Percentiles rank a stretch among this genome's conserved stretches.
Conservation (phyloP, 2,888 invertebrate genomes). For the Chelonus formosanus region DNA sequence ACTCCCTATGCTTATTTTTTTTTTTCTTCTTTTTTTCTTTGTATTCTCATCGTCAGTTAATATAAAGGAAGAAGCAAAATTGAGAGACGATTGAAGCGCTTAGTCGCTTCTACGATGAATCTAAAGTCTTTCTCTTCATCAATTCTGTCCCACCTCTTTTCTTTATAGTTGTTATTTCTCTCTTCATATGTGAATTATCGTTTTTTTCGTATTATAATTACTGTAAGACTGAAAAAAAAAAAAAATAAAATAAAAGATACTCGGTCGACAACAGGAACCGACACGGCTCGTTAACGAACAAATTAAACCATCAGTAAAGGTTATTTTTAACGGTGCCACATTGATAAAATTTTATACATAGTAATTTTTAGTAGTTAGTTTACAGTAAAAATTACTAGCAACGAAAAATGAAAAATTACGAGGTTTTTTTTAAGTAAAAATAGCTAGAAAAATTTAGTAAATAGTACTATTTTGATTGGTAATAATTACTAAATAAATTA, state of each 20-base stretch:
- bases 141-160: constrained; percentile 5
- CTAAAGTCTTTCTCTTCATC: constrained; percentile 10
- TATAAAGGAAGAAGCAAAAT: constrained; percentile 3
- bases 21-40: neutral
- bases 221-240: constrained; percentile 5
- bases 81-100: constrained; percentile 26
- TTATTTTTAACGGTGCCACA: constrained; percentile 26
- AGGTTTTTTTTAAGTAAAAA: no score
- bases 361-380: constrained; percentile 7
- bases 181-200: constrained; percentile 29
- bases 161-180: neutral
- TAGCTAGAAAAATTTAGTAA: no score
- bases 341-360: neutral
- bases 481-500: no score
- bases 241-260: neutral
- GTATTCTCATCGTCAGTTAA: constrained; percentile 7
- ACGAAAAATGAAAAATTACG: no score
- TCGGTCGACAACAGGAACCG: constrained; percentile 8
- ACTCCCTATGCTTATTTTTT: constrained; percentile 17
- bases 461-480: no score
- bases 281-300: constrained; percentile 31
- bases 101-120: constrained; percentile 26
- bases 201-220: constrained; percentile 26
- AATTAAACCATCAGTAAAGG: constrained; percentile 27
- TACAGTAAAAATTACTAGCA: neutral